Conservation (phyloP, 2,113 vertebrate species). For the Sinocyclocheilus rhinocerous region DNA sequence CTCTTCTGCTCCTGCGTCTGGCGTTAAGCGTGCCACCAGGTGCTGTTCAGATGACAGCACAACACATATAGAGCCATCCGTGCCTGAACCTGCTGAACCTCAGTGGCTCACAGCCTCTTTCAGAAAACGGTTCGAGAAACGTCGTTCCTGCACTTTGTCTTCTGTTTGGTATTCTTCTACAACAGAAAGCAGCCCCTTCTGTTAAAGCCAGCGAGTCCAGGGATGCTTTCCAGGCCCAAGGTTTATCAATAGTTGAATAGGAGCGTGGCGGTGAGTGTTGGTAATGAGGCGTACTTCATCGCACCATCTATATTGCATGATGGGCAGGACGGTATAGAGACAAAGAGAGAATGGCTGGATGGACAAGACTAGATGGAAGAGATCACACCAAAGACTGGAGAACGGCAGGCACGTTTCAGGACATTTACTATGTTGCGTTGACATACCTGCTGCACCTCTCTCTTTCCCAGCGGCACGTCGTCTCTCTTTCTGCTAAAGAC, state of each 20-base stretch:
- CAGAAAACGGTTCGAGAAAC: too few species aligned
- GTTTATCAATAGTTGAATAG: slow-evolving; percentile 79
- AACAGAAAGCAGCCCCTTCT: background rate
- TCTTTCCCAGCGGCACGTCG: background rate
- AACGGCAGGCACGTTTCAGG: too few species aligned
- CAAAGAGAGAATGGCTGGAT: background rate
- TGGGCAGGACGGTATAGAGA: slow-evolving; percentile 54
- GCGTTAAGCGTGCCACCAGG: slow-evolving; percentile 36
- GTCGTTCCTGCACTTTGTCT: background rate
- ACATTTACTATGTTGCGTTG: background rate
- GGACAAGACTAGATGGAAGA: background rate
- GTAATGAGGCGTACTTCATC: slow-evolving; percentile 76
- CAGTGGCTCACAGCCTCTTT: too few species aligned
- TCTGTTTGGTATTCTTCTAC: background rate
- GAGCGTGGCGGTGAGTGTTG: slow-evolving; percentile 67
- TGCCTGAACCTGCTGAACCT: background rate
- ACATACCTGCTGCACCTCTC: background rate
- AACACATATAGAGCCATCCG: background rate
- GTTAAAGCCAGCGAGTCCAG: slow-evolving; percentile 11
- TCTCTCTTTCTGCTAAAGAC: background rate
- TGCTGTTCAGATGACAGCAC: background rate
- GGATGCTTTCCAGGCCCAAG: slow-evolving; percentile 66
- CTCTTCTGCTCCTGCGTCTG: slow-evolving; percentile 9
- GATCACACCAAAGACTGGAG: background rate
- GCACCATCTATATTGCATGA: slow-evolving; percentile 79